Evolutionary conservation across 2,888 invertebrate species (phyloP).

Genomic region (Sialis fuliginosa): DNA sequence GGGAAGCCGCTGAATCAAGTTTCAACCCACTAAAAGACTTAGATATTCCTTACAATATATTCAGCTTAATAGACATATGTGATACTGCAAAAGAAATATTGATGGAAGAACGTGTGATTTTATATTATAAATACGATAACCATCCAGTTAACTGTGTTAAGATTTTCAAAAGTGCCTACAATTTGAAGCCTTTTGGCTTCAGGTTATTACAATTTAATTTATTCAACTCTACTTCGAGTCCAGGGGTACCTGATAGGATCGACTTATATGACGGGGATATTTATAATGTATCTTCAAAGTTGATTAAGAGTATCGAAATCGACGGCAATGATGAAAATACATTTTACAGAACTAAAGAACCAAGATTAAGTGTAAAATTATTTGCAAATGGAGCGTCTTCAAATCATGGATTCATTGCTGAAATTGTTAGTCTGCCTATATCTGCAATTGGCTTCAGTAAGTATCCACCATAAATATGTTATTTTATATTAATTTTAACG

Average conservation of each 20-base stretch:
- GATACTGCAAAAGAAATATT: slow-evolving; percentile 83
- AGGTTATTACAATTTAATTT: slow-evolving; percentile 78
- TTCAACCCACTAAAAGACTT: slow-evolving; percentile 69
- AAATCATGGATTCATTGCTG: slow-evolving; percentile 92
- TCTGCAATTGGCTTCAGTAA: slow-evolving; percentile 79
- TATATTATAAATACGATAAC: slow-evolving; percentile 96
- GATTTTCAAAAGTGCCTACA: slow-evolving; percentile 74
- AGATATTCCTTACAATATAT: slow-evolving; percentile 76
- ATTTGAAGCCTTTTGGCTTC: slow-evolving; percentile 78
- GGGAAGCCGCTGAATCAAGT: slow-evolving; percentile 73
- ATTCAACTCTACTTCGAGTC: slow-evolving; percentile 70
- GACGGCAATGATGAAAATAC: slow-evolving; percentile 53
- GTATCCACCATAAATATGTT: slow-evolving; percentile 19
- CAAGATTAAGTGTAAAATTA: slow-evolving; percentile 74
- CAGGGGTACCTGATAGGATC: slow-evolving; percentile 69
- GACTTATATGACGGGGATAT: slow-evolving; percentile 85
- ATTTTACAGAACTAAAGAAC: slow-evolving; percentile 54
- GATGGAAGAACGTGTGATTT: slow-evolving; percentile 73
- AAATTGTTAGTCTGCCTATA: slow-evolving; percentile 86
- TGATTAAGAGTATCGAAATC: slow-evolving; percentile 55
- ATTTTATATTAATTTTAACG: not conserved
- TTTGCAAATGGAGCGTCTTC: slow-evolving; percentile 91
- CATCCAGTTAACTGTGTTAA: slow-evolving; percentile 94
- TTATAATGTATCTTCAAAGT: slow-evolving; percentile 61
- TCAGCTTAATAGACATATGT: slow-evolving; percentile 91